phyloP scores from a whole-genome alignment of 53 echinoderm and acorn worm species.

The Actinopyga echinites region DNA sequence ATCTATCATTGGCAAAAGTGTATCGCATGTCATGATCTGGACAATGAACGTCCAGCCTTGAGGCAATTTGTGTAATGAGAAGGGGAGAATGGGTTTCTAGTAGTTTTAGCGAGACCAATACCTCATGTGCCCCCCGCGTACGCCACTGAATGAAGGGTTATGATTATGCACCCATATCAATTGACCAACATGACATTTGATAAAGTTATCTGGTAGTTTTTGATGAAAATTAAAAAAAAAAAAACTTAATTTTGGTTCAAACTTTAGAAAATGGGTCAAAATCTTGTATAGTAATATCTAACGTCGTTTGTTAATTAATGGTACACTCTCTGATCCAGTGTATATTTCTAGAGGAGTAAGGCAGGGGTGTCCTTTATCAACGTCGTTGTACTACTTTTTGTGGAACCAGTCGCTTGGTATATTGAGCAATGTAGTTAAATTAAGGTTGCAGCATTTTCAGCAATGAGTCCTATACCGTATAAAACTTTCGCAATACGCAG shows the following conservation, averaged over 20 bases:
- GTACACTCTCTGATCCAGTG: background rate
- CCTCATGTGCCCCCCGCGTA: no score
- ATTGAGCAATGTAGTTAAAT: background rate
- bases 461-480: no score
- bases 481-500: no score
- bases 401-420: constrained; percentile 47
- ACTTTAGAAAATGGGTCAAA: constrained; percentile 44
- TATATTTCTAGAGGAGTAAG: constrained; percentile 30
- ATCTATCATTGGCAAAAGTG: no score
- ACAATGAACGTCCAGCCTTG: no score
- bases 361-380: constrained; percentile 53
- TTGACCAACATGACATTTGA: constrained; percentile 61
- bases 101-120: no score
- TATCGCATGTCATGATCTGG: no score
- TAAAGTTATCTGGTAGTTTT: constrained; percentile 53
- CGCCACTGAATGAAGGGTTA: background rate
- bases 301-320: constrained; percentile 38
- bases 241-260: constrained; percentile 28
- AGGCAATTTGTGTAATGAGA: no score
- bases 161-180: constrained; percentile 37
- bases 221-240: constrained; percentile 20
- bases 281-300: constrained; percentile 46
- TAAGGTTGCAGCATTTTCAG: no score
- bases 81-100: no score
- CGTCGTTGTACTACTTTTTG: constrained; percentile 41